Conservation (phyloP, 2,797 vertebrate species). For the Diceros bicornis region DNA sequence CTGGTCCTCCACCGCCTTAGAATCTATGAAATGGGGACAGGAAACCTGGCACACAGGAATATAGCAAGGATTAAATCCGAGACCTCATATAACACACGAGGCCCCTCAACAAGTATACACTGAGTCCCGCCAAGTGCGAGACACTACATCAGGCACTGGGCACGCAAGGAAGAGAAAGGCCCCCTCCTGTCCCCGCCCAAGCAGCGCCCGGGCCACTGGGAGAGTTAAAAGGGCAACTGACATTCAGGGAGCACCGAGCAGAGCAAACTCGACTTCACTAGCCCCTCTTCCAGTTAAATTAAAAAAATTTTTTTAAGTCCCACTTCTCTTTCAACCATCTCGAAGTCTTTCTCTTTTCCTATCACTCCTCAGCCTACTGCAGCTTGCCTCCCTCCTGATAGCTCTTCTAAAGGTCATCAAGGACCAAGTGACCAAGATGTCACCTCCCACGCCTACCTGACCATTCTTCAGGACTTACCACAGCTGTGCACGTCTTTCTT, state of each 20-base stretch:
- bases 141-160: background rate
- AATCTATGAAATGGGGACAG: background rate
- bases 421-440: accelerated
- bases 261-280: background rate
- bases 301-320: background rate
- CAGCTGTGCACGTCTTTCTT: background rate
- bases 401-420: background rate
- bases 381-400: background rate
- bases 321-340: background rate
- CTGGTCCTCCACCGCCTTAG: background rate
- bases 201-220: background rate
- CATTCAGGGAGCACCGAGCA: background rate
- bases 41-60: background rate
- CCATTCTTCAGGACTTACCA: background rate
- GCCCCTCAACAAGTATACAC: background rate
- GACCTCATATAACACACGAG: accelerated
- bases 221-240: background rate
- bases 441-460: accelerated
- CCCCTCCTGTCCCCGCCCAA: background rate
- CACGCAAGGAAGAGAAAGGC: background rate
- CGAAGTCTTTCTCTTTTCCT: background rate
- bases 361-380: background rate
- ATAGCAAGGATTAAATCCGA: background rate
- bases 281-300: background rate
- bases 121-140: background rate